A percentile compares a stretch with the other conserved stretches of the same genome.
Evolutionary conservation across 2,797 vertebrate genomes (phyloP).

Genomic region (Gadopsis bispinosus): DNA sequence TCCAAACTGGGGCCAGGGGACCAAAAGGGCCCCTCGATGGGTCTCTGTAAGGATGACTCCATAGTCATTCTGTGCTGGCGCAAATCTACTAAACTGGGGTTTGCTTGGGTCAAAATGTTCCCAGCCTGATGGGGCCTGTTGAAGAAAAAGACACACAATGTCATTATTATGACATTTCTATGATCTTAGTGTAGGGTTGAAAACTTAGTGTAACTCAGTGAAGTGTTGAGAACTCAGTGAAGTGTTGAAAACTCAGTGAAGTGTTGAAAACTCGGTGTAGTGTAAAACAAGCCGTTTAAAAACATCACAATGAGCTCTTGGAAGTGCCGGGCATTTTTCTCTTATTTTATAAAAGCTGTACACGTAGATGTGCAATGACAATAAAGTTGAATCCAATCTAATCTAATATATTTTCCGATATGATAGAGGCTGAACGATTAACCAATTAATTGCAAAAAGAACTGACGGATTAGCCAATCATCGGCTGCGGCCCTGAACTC

Average conservation of each 20-base stretch:
- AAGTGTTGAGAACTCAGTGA: no score
- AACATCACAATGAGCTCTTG: not conserved
- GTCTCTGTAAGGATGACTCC: no score
- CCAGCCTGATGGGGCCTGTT: not conserved
- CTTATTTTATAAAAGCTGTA: no score
- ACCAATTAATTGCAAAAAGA: not conserved
- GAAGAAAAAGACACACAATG: no score
- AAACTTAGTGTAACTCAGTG: no score
- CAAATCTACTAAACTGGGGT: not conserved
- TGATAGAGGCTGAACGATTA: not conserved
- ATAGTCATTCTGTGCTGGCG: not conserved
- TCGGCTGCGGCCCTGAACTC: not conserved
- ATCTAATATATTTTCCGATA: no score
- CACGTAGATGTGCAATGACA: no score
- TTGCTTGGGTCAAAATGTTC: not conserved
- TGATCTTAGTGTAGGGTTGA: not conserved
- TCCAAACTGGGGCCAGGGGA: slow-evolving; percentile 11
- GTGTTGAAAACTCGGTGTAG: no score
- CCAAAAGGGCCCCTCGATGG: slow-evolving; percentile 1
- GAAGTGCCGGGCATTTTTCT: not conserved
- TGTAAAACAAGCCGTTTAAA: not conserved
- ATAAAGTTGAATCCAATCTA: no score
- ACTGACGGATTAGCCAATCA: not conserved
- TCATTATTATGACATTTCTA: not conserved
- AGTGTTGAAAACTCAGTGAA: no score